These are phyloP conservation scores for Drosophila nannoptera DNA, from an alignment of 1,140 invertebrate species.

Conservation along the genomic window DNA sequence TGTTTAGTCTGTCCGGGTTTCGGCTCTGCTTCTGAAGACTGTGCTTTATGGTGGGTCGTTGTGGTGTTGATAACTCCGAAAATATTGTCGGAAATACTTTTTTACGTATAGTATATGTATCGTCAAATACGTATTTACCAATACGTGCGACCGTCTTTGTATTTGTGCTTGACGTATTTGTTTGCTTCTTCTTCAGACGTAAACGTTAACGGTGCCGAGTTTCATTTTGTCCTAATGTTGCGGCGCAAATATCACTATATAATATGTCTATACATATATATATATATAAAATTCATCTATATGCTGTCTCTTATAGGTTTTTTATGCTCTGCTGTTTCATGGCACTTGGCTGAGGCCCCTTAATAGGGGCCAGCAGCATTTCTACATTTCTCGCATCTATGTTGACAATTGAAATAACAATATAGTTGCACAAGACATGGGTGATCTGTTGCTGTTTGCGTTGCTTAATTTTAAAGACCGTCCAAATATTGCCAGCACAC, in stretches of 20 bases:
- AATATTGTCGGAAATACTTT: constrained; percentile 37
- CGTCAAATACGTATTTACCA: constrained; percentile 32
- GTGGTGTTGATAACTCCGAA: constrained; percentile 49
- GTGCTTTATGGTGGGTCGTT: constrained; percentile 42
- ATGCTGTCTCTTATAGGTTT: constrained; percentile 16
- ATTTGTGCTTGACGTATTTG: constrained; percentile 50
- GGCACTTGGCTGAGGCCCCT: constrained; percentile 57
- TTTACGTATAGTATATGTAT: constrained; percentile 7
- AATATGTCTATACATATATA: constrained; percentile 6
- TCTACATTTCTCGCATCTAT: constrained; percentile 68
- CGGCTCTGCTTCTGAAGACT: constrained; percentile 35
- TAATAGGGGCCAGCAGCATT: constrained; percentile 61
- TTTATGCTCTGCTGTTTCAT: constrained; percentile 43
- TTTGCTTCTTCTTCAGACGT: constrained; percentile 37
- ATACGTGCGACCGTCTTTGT: constrained; percentile 29
- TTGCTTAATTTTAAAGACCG: constrained; percentile 46
- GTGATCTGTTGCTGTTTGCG: constrained; percentile 37
- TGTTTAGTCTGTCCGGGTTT: constrained; percentile 24
- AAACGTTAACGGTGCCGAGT: constrained; percentile 47
- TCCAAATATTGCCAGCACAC: constrained; percentile 43
- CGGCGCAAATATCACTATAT: constrained; percentile 47
- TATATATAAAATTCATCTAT: constrained; percentile 21
- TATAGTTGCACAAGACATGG: constrained; percentile 49
- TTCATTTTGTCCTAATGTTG: constrained; percentile 48
- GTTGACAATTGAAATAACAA: constrained; percentile 52